Percentiles rank a stretch among this genome's conserved stretches.
These are phyloP conservation scores for Corticium candelabrum DNA, from an alignment of 37 sponge, comb jelly and placozoan species.

Conservation along the genomic window DNA sequence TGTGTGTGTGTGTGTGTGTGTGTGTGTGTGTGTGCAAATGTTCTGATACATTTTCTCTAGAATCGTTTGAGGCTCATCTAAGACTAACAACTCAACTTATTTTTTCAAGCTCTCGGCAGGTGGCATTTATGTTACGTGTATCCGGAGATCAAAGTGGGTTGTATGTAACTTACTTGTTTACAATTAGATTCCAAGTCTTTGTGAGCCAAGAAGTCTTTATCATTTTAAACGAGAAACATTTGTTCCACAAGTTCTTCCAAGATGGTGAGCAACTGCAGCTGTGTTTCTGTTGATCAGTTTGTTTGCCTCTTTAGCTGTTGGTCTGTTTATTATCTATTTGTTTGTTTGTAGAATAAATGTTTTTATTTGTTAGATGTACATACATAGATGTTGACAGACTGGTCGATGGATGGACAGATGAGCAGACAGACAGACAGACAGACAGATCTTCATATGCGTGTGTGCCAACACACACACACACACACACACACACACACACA, in stretches of 20 bases:
- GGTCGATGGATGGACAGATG: too few species aligned
- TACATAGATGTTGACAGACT: too few species aligned
- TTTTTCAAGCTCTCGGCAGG: background rate
- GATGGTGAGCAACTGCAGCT: background rate
- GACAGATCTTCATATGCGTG: too few species aligned
- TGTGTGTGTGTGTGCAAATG: too few species aligned
- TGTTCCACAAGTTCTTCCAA: background rate
- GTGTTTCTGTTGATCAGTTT: background rate
- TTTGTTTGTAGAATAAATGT: background rate
- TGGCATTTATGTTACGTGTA: too few species aligned
- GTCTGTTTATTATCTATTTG: background rate
- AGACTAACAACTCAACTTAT: background rate
- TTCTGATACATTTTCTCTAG: too few species aligned
- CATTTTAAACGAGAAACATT: background rate
- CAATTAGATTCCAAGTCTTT: constrained; percentile 24
- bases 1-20: too few species aligned
- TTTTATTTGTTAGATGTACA: background rate
- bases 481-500: too few species aligned
- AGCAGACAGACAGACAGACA: too few species aligned
- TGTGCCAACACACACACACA: too few species aligned
- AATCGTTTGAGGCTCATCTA: background rate
- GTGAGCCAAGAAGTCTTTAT: constrained; percentile 46
- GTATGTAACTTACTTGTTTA: too few species aligned
- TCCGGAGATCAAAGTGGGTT: background rate
- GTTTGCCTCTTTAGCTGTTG: too few species aligned